Percentiles rank a stretch among this genome's conserved stretches.
These are phyloP conservation scores for Labrus mixtus DNA, from an alignment of 2,113 vertebrate species.

Conservation along the genomic window DNA sequence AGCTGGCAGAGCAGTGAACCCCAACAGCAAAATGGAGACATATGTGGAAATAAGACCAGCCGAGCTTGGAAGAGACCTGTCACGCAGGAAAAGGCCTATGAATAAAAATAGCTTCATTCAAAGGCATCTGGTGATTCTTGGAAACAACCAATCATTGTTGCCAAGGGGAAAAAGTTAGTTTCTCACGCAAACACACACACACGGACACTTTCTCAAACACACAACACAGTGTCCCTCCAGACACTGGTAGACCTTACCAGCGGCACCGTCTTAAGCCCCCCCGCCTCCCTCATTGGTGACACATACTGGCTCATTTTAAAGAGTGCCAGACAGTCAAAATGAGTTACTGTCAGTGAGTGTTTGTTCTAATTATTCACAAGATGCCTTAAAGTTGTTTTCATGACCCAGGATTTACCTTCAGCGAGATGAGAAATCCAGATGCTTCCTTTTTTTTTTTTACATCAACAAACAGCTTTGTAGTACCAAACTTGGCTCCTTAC, in stretches of 20 bases:
- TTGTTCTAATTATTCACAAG: slow-evolving; percentile 31
- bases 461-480: neutral
- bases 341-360: neutral
- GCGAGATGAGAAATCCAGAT: neutral
- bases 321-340: slow-evolving; percentile 12
- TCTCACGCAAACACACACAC: neutral
- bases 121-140: slow-evolving; percentile 45
- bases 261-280: slow-evolving; percentile 3
- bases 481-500: neutral
- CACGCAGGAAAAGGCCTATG: slow-evolving; percentile 12
- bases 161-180: slow-evolving; percentile 9
- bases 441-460: neutral
- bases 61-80: slow-evolving; percentile 22
- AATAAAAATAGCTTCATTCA: slow-evolving; percentile 42
- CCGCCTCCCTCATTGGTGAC: slow-evolving; percentile 3
- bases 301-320: slow-evolving; percentile 14
- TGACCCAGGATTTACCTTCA: neutral
- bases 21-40: slow-evolving; percentile 21
- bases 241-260: slow-evolving; percentile 11
- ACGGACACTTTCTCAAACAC: neutral
- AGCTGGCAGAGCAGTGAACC: slow-evolving; percentile 19
- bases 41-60: slow-evolving; percentile 14
- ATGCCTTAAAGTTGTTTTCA: neutral
- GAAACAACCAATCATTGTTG: slow-evolving; percentile 42
- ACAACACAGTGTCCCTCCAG: slow-evolving; percentile 16